These are phyloP conservation scores for Grus americana DNA, from an alignment of 2,113 vertebrate genomes.

Conservation along the genomic window DNA sequence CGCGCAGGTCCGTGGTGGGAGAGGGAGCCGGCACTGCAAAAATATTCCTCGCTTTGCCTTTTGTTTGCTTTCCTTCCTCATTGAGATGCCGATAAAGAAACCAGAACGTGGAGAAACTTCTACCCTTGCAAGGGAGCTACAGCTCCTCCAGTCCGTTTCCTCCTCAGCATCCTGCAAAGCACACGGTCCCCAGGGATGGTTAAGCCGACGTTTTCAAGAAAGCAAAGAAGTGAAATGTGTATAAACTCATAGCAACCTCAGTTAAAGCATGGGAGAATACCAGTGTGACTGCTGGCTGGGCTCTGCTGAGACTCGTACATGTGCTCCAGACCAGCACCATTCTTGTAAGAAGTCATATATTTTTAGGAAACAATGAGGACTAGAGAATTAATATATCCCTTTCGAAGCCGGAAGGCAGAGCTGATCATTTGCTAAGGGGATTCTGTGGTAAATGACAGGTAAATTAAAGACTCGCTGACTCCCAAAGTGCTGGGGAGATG, in stretches of 20 bases:
- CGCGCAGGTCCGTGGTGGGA: rapidly evolving
- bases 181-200: rapidly evolving
- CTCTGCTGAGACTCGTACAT: rapidly evolving
- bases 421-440: neutral
- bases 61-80: neutral
- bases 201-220: neutral
- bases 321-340: neutral
- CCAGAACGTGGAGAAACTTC: neutral
- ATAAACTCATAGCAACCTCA: neutral
- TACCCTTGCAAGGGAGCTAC: neutral
- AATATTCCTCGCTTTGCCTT: neutral
- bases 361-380: neutral
- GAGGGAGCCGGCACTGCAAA: neutral
- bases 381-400: neutral
- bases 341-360: neutral
- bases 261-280: neutral
- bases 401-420: neutral
- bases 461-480: neutral
- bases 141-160: neutral
- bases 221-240: neutral
- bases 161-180: neutral
- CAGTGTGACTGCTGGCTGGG: neutral
- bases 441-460: neutral
- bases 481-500: rapidly evolving
- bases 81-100: neutral